These are phyloP conservation scores for Heliconius ismenius DNA, from an alignment of 2,888 invertebrate species.

Conservation along the genomic window DNA sequence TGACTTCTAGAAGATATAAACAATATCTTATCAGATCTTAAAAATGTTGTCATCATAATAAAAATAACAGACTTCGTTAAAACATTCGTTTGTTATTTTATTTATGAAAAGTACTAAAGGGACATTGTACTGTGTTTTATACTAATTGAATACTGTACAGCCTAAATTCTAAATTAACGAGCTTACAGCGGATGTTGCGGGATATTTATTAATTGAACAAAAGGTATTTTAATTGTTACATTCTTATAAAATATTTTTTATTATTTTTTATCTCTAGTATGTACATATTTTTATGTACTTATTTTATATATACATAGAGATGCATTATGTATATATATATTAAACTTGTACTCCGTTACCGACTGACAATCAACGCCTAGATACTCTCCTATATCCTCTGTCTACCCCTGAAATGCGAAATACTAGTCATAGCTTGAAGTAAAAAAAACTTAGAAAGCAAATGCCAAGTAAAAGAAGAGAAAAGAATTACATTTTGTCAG, in stretches of 20 bases:
- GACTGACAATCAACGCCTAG: too few species aligned
- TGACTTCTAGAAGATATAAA: background rate
- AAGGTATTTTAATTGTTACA: background rate
- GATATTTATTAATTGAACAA: background rate
- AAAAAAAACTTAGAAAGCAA: too few species aligned
- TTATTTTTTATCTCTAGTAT: background rate
- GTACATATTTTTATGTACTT: background rate
- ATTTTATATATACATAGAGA: background rate
- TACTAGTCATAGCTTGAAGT: too few species aligned
- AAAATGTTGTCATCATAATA: background rate
- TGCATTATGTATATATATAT: background rate
- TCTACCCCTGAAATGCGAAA: too few species aligned
- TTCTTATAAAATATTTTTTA: background rate
- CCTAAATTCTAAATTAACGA: background rate
- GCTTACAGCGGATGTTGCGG: background rate
- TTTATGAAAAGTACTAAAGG: background rate
- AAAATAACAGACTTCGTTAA: background rate
- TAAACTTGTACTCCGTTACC: too few species aligned
- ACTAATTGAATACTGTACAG: background rate
- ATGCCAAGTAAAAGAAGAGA: too few species aligned
- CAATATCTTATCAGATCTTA: background rate
- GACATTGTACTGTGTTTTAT: constrained; percentile 1
- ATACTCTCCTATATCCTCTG: too few species aligned
- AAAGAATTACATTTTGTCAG: too few species aligned
- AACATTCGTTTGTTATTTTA: background rate